These are phyloP conservation scores for Melipona beecheii DNA, from an alignment of 2,888 invertebrate genomes.

Conservation along the genomic window DNA sequence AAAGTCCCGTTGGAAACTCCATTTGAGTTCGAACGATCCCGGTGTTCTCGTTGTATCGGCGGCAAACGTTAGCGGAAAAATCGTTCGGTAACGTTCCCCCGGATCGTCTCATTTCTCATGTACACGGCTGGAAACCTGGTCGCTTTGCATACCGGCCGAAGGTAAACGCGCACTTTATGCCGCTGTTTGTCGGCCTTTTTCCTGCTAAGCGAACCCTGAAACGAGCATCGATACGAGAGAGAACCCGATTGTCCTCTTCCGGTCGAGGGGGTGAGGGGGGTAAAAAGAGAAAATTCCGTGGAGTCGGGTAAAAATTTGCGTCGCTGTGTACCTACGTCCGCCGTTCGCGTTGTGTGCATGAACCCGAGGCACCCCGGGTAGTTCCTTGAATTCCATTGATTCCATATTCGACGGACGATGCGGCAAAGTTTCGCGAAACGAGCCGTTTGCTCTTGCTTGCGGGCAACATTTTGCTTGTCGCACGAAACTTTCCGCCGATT, in stretches of 20 bases:
- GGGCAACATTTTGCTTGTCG: not conserved
- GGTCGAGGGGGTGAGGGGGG: not conserved
- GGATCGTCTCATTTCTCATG: slow-evolving; percentile 45
- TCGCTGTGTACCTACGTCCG: not conserved
- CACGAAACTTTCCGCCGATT: not conserved
- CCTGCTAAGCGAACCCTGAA: slow-evolving; percentile 41
- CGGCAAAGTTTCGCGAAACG: slow-evolving; percentile 16
- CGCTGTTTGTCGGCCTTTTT: slow-evolving; percentile 45
- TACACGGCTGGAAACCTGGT: not conserved
- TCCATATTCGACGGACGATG: slow-evolving; percentile 25
- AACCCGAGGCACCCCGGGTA: not conserved
- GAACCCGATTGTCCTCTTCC: slow-evolving; percentile 29
- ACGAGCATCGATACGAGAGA: slow-evolving; percentile 33
- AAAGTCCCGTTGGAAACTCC: slow-evolving; percentile 10
- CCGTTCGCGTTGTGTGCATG: not conserved
- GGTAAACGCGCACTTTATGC: slow-evolving; percentile 26
- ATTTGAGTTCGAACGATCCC: slow-evolving; percentile 7
- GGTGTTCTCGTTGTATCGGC: slow-evolving; percentile 3
- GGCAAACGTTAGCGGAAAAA: slow-evolving; percentile 7
- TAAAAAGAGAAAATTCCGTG: slow-evolving; percentile 16
- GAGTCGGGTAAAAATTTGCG: slow-evolving; percentile 25
- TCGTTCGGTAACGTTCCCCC: slow-evolving; percentile 20
- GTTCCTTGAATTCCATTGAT: slow-evolving; percentile 28
- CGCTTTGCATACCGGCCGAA: slow-evolving; percentile 43
- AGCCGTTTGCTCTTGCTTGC: not conserved